Conservation (phyloP, 2,888 invertebrate genomes). For the Parthenolecanium corni region DNA sequence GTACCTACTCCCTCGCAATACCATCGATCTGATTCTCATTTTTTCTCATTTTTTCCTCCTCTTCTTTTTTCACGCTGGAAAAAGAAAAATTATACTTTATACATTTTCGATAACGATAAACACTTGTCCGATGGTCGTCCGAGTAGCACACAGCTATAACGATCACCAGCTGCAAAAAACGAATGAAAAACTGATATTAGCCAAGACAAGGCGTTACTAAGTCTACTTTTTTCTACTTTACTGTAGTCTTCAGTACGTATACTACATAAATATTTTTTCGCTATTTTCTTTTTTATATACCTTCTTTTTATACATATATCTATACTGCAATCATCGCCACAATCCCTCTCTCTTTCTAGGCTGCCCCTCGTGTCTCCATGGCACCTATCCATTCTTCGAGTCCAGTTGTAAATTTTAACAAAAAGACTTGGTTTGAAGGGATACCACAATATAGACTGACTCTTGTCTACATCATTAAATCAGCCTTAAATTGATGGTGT, state of each 20-base stretch:
- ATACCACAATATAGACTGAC: conserved; percentile 11
- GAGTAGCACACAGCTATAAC: not conserved
- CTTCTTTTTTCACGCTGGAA: too few relatives aligned
- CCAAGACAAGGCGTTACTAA: not conserved
- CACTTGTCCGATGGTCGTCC: not conserved
- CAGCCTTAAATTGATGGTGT: conserved; percentile 20
- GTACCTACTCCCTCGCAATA: too few relatives aligned
- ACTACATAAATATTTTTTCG: not conserved
- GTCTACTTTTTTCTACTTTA: not conserved
- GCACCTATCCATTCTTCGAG: not conserved
- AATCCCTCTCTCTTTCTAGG: not conserved
- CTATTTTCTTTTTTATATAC: not conserved
- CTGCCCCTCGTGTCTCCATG: too few relatives aligned
- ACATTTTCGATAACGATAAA: not conserved
- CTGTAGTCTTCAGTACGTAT: too few relatives aligned
- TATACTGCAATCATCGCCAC: not conserved
- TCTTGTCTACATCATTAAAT: conserved; percentile 19
- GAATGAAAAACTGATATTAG: not conserved
- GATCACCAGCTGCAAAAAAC: not conserved
- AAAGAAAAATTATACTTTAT: not conserved
- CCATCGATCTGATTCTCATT: too few relatives aligned
- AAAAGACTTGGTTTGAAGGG: not conserved
- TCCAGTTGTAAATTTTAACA: not conserved
- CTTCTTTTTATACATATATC: not conserved
- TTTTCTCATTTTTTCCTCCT: too few relatives aligned